Conservation (phyloP, 2,113 vertebrate genomes). For the Phyllopteryx taeniolatus region DNA sequence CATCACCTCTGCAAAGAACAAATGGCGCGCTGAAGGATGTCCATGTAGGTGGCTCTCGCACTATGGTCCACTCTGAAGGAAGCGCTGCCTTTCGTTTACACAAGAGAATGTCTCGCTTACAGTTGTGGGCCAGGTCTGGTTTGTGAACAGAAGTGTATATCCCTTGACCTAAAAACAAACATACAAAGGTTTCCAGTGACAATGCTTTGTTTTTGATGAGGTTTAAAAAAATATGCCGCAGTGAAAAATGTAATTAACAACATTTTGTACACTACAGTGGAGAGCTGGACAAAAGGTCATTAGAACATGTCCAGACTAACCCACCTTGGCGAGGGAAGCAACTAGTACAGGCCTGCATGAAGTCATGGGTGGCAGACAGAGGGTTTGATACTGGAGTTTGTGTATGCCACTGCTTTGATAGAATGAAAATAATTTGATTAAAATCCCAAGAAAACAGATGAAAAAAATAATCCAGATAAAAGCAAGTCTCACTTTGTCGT, state of each 20-base stretch:
- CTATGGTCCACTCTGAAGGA: slow-evolving; percentile 80
- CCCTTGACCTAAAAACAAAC: slow-evolving; percentile 71
- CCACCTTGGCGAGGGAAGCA: slow-evolving; percentile 87
- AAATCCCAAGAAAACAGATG: neutral
- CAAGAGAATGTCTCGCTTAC: slow-evolving; percentile 81
- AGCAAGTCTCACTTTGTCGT: slow-evolving; percentile 46
- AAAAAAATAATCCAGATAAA: neutral
- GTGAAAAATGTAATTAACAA: neutral
- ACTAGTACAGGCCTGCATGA: slow-evolving; percentile 86
- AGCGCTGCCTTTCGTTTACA: slow-evolving; percentile 74
- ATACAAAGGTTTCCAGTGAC: neutral
- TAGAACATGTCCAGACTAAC: neutral
- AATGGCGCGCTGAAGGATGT: slow-evolving; percentile 84
- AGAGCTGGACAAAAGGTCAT: neutral
- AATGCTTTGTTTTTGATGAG: neutral
- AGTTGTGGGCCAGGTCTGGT: slow-evolving; percentile 83
- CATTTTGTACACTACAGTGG: neutral
- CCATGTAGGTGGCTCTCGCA: slow-evolving; percentile 81
- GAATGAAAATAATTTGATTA: neutral
- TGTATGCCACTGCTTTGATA: slow-evolving; percentile 51
- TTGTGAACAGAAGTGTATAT: slow-evolving; percentile 82
- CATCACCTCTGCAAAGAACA: slow-evolving; percentile 86
- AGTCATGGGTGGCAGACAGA: slow-evolving; percentile 82
- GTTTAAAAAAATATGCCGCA: neutral
- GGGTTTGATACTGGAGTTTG: slow-evolving; percentile 72